Evolutionary conservation across 2,888 invertebrate species (phyloP), one percentile per base, ranked within the genome.

Genomic region (Amiota minor): DNA sequence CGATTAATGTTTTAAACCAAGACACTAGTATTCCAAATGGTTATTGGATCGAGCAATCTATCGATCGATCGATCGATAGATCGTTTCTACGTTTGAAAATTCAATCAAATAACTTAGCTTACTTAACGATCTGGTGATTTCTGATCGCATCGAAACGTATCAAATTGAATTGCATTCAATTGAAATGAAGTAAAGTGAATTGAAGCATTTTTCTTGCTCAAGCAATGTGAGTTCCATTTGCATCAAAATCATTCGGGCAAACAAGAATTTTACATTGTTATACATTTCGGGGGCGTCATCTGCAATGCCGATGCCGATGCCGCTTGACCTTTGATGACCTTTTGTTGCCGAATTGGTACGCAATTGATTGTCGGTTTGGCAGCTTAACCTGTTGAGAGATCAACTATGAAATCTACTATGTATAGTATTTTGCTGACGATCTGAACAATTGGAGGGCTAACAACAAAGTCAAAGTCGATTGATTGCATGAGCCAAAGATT

Each of bases 81-180:
- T n/a, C 53, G 16, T 53, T 53, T n/a, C 56, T 16, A 20, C 64
- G 64, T 46, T 64, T 64, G 64, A 64, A 64, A 64, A 23, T 16
- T n/a, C 16, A 23, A 64, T 64, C 64, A 45, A 64, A 64, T 64
- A 45, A 64, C 64, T 64, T 16, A 64, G 35, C 64, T 47, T 46
- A 64, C 47, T 64, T 64, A 47, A 64, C 64, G 64, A 46, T n/a
- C 45, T 14, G 35, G 6, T 35, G 35, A 35, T 35, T 35, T 35
- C 35, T 35, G 35, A 35, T 35, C 35, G 6, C 2, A 35, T 35
- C 35, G 35, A 23, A 23, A 23, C 23, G 23, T 2, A 23, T 23
- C 23, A 23, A 23, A 23, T 23, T 23, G 23, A 35, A 2, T 35
- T 6, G 35, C 2, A 35, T 35, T 35, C 35, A 35, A 35, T 35